Evolutionary conservation across 2,888 invertebrate genomes (phyloP), one percentile per base, ranked within the genome.

Genomic region (Prionchulus punctatus): DNA sequence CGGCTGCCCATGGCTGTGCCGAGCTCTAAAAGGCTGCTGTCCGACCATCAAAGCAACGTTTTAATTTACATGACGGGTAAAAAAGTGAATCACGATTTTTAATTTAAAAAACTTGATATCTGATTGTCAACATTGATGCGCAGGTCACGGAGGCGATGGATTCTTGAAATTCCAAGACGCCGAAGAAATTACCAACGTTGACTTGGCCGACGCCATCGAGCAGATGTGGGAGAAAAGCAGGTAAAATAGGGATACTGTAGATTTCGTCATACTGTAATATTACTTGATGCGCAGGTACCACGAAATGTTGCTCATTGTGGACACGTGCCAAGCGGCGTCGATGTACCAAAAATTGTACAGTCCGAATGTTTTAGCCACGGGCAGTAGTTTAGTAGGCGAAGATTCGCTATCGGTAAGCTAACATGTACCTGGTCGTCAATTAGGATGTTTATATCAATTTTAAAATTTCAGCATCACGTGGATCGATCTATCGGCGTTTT

Each of bases 151-250:
- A 2, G 98, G 98, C 23, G 96, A 98, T 76, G 96, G 96, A 0
- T 99, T 99, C 71, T 76, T 99, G 0, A 99, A 99, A 74, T 99
- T 99, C 71, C 98, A 99, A 76, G 96, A 98, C 71, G 89, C 94
- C 0, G 94, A 98, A 70, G 98, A 99, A 75, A 87, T 99, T 26
- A 96, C 96, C 1, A 92, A 88, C 73, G 88, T 92, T 66, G 98
- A 99, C 72, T 76, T 99, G 66, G 96, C 94, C 23, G 96, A 99
- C 80, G 96, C 96, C 23, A 80, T 99, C 55, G 92, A 98, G 71
- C 96, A 98, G 75, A 99, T 99, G 98, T 94, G 92, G 89, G 91
- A 96, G 70, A 96, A 98, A 70, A 82, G 85, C 72, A 81, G 92
- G 85, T 86, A 64, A 59, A n/a, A n/a, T n/a, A n/a, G n/a, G n/a